Conservation (phyloP, 37 sponge, comb jelly and placozoan genomes). For the Bolinopsis microptera region DNA sequence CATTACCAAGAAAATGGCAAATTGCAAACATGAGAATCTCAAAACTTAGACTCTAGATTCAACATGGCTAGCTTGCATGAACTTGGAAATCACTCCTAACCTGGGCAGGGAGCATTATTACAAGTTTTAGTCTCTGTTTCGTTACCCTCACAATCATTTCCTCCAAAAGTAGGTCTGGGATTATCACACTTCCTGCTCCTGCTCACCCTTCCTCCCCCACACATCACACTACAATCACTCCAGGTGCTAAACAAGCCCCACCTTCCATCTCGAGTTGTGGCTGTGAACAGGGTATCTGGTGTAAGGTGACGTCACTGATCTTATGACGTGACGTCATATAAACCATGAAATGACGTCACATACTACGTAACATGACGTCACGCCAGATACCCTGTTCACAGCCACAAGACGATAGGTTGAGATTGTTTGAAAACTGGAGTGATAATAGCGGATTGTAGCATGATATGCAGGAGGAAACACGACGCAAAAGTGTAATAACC, state of each 20-base stretch:
- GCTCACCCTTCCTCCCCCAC: neutral
- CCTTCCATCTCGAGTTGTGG: neutral
- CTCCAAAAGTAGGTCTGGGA: neutral
- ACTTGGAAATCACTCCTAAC: no score
- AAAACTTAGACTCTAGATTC: no score
- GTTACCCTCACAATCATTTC: neutral
- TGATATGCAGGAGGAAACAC: neutral
- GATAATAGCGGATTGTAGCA: neutral
- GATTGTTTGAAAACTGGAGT: neutral
- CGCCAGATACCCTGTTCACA: neutral
- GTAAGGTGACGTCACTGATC: neutral
- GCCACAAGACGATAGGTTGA: neutral
- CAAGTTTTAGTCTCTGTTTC: neutral
- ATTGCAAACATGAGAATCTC: no score
- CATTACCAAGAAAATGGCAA: no score
- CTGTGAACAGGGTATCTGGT: neutral
- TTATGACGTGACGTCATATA: no score
- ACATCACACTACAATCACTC: neutral
- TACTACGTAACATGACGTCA: neutral
- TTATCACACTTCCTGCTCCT: neutral
- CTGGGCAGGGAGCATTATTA: neutral
- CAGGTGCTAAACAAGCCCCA: neutral
- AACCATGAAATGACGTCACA: no score
- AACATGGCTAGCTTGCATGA: no score
- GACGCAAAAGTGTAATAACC: neutral